Percentiles rank a stretch among this genome's conserved stretches.
These are phyloP conservation scores for Alauda arvensis DNA, from an alignment of 2,797 vertebrate species.

Conservation along the genomic window DNA sequence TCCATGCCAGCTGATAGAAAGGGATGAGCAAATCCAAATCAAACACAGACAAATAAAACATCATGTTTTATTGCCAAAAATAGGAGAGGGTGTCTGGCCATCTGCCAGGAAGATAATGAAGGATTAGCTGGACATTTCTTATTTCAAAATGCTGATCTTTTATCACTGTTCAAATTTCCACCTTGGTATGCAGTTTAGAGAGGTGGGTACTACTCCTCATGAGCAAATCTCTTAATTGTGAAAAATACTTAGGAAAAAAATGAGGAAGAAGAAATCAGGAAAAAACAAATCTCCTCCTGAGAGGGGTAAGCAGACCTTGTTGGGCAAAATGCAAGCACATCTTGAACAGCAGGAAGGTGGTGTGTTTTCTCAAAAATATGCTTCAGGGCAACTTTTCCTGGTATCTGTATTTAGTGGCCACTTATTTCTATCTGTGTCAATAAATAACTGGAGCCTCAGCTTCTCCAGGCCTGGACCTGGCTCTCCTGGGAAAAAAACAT, in stretches of 20 bases:
- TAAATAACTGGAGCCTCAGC: not conserved
- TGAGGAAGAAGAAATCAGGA: not conserved
- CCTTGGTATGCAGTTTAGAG: not conserved
- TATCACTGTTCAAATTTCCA: not conserved
- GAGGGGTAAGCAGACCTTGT: not conserved
- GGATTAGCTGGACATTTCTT: not conserved
- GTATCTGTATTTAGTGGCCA: not conserved
- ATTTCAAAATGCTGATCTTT: not conserved
- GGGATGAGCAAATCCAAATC: not conserved
- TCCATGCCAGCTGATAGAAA: not conserved
- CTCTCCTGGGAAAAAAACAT: not conserved
- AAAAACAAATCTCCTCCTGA: not conserved
- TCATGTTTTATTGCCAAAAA: not conserved
- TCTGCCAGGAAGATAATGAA: not conserved
- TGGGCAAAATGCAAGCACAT: not conserved
- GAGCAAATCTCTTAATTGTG: not conserved
- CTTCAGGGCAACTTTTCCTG: not conserved
- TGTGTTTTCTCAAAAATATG: not conserved
- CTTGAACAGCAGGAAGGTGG: not conserved
- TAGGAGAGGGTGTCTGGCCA: not conserved
- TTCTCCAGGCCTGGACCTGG: not conserved
- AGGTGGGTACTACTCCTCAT: not conserved
- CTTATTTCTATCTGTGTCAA: not conserved
- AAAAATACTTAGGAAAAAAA: not conserved
- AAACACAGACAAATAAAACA: not conserved